These are phyloP conservation scores for Drosophila elegans DNA, from an alignment of 1,140 invertebrate species.

Conservation along the genomic window DNA sequence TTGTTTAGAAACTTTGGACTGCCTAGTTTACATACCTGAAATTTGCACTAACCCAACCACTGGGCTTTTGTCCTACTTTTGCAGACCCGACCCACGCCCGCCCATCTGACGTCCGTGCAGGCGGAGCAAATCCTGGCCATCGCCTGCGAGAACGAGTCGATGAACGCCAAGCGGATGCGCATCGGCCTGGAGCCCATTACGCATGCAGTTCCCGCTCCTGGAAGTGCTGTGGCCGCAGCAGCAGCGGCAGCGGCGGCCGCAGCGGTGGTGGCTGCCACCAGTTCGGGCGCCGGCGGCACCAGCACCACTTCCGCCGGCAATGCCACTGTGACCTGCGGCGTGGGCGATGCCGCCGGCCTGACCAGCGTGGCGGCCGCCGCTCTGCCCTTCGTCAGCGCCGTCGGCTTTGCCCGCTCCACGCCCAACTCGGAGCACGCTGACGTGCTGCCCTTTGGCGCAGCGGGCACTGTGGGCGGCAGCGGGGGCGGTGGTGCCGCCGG, in stretches of 20 bases:
- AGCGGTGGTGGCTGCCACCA: constrained; percentile 54
- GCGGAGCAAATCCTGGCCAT: constrained; percentile 97
- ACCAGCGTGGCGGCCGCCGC: constrained; percentile 74
- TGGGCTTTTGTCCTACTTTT: background rate
- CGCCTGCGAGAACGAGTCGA: constrained; percentile 98
- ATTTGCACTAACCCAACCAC: too few relatives aligned
- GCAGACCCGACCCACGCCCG: constrained; percentile 92
- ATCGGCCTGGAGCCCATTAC: constrained; percentile 97
- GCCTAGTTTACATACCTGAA: background rate
- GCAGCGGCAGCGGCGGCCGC: constrained; percentile 76
- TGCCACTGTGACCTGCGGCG: constrained; percentile 69
- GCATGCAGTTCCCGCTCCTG: constrained; percentile 91
- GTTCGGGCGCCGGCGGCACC: constrained; percentile 49
- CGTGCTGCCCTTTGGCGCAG: constrained; percentile 56
- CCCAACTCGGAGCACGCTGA: constrained; percentile 82
- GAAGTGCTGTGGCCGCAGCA: constrained; percentile 86
- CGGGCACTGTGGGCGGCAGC: constrained; percentile 53
- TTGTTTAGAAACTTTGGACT: too few relatives aligned
- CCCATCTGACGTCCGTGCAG: constrained; percentile 97
- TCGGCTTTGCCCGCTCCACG: constrained; percentile 79
- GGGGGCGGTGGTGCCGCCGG: constrained; percentile 53
- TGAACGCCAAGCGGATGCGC: constrained; percentile 98
- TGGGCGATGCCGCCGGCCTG: constrained; percentile 61
- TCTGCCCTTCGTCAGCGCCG: constrained; percentile 73
- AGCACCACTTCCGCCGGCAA: constrained; percentile 58